Percentiles rank a stretch among this genome's conserved stretches.
phyloP scores from a whole-genome alignment of 1,140 invertebrate species.

The Halictus rubicundus region DNA sequence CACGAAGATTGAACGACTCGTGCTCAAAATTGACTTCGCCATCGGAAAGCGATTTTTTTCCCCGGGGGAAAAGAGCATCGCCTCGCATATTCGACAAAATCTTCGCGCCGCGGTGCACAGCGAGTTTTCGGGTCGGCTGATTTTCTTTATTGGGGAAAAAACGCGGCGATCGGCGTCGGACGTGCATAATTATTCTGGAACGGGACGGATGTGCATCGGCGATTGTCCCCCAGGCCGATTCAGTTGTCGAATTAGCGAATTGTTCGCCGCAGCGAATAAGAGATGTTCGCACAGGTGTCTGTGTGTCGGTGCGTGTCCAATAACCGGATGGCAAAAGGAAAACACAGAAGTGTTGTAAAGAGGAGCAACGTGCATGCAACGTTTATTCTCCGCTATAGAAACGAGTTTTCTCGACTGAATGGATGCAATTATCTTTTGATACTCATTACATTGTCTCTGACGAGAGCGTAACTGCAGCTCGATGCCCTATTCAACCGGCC shows the following conservation, averaged over 20 bases:
- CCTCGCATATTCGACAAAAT: no score
- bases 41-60: no score
- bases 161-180: no score
- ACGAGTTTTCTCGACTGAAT: slow-evolving; percentile 21
- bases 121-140: no score
- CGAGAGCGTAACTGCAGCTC: not conserved
- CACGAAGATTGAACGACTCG: no score
- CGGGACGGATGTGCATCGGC: not conserved
- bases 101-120: no score
- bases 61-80: no score
- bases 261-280: not conserved
- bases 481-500: slow-evolving; percentile 28
- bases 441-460: slow-evolving; percentile 32
- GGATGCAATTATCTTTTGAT: slow-evolving; percentile 49
- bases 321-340: not conserved
- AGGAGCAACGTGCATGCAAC: not conserved
- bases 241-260: not conserved
- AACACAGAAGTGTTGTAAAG: slow-evolving; percentile 1
- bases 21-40: no score
- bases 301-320: not conserved
- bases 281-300: no score
- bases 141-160: no score
- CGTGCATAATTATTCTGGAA: not conserved
- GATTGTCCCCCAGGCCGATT: not conserved
- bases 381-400: not conserved